These are phyloP conservation scores for Peromyscus nudipes DNA, from an alignment of 2,797 vertebrate species.

Conservation along the genomic window DNA sequence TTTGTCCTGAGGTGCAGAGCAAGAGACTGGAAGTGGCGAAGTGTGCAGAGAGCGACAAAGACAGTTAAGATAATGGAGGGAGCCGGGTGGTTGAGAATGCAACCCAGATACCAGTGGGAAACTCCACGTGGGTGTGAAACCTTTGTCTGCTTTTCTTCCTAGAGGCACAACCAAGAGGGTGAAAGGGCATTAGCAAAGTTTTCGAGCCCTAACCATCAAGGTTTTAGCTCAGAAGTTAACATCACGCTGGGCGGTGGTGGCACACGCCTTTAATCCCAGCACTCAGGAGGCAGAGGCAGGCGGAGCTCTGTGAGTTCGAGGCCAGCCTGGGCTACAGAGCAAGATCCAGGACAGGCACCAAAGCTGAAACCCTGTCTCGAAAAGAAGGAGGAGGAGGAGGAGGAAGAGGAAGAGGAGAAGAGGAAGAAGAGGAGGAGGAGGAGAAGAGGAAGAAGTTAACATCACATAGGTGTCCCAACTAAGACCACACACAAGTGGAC, in stretches of 20 bases:
- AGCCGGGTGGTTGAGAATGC: not conserved
- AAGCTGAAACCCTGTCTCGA: no score
- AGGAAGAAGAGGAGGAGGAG: no score
- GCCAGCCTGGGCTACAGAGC: no score
- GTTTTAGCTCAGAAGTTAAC: slow-evolving; percentile 71
- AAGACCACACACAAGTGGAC: slow-evolving; percentile 37
- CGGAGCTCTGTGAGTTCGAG: no score
- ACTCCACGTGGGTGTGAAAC: not conserved
- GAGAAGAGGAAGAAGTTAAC: not conserved
- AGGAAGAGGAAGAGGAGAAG: no score
- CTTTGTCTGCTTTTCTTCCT: slow-evolving; percentile 19
- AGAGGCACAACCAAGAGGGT: not conserved
- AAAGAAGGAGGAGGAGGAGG: no score
- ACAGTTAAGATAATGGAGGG: not conserved
- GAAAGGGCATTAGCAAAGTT: slow-evolving; percentile 55
- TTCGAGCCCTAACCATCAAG: slow-evolving; percentile 57
- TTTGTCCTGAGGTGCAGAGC: not conserved
- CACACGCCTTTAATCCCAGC: no score
- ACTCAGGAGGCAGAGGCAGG: no score
- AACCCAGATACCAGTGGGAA: not conserved
- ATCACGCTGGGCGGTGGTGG: not conserved
- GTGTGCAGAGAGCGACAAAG: not conserved
- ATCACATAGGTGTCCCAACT: slow-evolving; percentile 40
- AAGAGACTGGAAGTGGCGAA: not conserved
- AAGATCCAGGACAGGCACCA: no score